Evolutionary conservation across 2,113 vertebrate genomes (phyloP).

Genomic region (Alaudala cheleensis): DNA sequence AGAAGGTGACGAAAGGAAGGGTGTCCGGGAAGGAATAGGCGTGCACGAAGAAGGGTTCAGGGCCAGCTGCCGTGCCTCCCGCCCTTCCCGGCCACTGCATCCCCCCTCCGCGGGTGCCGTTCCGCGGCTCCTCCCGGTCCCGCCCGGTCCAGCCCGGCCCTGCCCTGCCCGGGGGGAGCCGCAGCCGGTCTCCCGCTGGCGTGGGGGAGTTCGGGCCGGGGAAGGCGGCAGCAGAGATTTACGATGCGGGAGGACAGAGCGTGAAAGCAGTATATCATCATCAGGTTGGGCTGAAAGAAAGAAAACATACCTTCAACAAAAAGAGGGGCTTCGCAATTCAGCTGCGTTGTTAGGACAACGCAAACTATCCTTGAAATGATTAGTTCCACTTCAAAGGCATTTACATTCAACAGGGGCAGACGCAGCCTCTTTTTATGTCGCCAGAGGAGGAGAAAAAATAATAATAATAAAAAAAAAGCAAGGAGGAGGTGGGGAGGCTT

Average conservation of each 20-base stretch:
- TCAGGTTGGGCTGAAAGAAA: constrained; percentile 95
- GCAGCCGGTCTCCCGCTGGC: constrained; percentile 83
- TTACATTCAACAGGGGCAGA: constrained; percentile 95
- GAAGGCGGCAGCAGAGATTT: constrained; percentile 79
- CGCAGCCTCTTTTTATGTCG: constrained; percentile 89
- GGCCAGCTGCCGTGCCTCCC: not conserved
- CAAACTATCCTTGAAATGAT: constrained; percentile 99
- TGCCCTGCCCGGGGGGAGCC: not conserved
- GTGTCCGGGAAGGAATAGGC: not conserved
- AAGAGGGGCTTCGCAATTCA: constrained; percentile 93
- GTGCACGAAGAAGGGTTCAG: too few relatives aligned
- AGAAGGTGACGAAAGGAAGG: not conserved
- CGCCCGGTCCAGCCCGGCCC: not conserved
- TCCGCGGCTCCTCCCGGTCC: not conserved
- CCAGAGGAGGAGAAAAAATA: constrained; percentile 70
- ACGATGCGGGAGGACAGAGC: constrained; percentile 93
- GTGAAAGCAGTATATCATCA: constrained; percentile 97
- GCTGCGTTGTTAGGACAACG: constrained; percentile 99
- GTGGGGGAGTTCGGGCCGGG: constrained; percentile 78
- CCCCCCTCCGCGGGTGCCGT: not conserved
- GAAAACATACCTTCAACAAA: constrained; percentile 97
- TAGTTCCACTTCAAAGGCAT: constrained; percentile 99
- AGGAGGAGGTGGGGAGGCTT: constrained; percentile 72
- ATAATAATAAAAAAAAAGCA: not conserved
- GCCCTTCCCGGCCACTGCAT: too few relatives aligned